These are phyloP conservation scores for Forbesichthys papilliferus DNA, from an alignment of 2,113 vertebrate genomes.

Conservation along the genomic window DNA sequence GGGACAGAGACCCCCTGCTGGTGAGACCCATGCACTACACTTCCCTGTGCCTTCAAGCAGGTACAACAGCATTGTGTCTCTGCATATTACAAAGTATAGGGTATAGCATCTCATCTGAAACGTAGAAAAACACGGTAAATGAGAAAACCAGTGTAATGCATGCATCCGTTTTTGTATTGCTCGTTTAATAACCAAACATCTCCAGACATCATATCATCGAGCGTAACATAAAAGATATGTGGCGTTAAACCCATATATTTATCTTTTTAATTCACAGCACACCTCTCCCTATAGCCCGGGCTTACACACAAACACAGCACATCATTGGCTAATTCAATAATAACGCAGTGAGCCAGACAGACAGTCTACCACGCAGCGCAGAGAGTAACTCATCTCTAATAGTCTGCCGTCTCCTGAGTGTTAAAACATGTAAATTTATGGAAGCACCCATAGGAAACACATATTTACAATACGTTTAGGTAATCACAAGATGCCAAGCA, in stretches of 20 bases:
- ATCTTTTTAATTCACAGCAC: constrained; percentile 65
- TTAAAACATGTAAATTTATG: constrained; percentile 83
- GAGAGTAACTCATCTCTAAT: constrained; percentile 75
- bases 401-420: constrained; percentile 76
- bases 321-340: constrained; percentile 78
- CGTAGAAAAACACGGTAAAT: no score
- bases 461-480: constrained; percentile 86
- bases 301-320: constrained; percentile 57
- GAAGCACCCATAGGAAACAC: constrained; percentile 80
- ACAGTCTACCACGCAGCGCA: constrained; percentile 47
- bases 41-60: constrained; percentile 32
- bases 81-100: not conserved
- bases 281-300: constrained; percentile 50
- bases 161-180: constrained; percentile 7
- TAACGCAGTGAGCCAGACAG: constrained; percentile 57
- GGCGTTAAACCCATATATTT: constrained; percentile 61
- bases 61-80: constrained; percentile 11
- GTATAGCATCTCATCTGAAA: no score
- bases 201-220: constrained; percentile 29
- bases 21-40: no score
- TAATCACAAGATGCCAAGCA: constrained; percentile 86
- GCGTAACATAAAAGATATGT: constrained; percentile 33
- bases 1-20: constrained; percentile 35
- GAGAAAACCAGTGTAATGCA: no score
- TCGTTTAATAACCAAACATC: constrained; percentile 38